These are phyloP conservation scores for Nilaparvata lugens DNA, from an alignment of 1,140 invertebrate genomes.

Conservation along the genomic window DNA sequence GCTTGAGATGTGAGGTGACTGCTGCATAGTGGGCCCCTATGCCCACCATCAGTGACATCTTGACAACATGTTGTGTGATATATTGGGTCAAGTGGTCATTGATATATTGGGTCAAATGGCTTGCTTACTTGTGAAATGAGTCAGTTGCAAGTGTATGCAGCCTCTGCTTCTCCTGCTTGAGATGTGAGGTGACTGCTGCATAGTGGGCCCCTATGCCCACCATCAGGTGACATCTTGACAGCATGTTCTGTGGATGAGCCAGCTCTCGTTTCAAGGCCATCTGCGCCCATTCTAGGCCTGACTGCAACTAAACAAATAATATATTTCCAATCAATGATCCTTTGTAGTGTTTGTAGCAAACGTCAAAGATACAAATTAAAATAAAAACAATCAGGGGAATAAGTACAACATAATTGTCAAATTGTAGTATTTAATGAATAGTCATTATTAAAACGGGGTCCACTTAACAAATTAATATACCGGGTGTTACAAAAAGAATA, in stretches of 20 bases:
- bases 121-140: conserved; percentile 48
- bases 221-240: conserved; percentile 68
- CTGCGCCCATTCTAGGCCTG: conserved; percentile 69
- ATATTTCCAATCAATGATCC: no score
- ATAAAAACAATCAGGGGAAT: no score
- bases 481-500: no score
- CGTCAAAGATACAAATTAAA: no score
- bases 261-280: conserved; percentile 63
- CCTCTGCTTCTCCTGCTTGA: conserved; percentile 51
- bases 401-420: no score
- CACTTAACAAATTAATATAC: no score
- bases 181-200: conserved; percentile 56
- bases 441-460: no score
- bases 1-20: conserved; percentile 56
- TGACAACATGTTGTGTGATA: conserved; percentile 52
- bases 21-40: conserved; percentile 74
- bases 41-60: conserved; percentile 73
- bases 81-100: no score
- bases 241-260: conserved; percentile 44
- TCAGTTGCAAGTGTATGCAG: conserved; percentile 46
- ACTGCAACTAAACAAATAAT: no score
- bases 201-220: conserved; percentile 76
- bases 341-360: no score
- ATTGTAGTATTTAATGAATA: no score
- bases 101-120: no score